These are phyloP conservation scores for Edolisoma coerulescens DNA, from an alignment of 2,113 vertebrate species.

Conservation along the genomic window DNA sequence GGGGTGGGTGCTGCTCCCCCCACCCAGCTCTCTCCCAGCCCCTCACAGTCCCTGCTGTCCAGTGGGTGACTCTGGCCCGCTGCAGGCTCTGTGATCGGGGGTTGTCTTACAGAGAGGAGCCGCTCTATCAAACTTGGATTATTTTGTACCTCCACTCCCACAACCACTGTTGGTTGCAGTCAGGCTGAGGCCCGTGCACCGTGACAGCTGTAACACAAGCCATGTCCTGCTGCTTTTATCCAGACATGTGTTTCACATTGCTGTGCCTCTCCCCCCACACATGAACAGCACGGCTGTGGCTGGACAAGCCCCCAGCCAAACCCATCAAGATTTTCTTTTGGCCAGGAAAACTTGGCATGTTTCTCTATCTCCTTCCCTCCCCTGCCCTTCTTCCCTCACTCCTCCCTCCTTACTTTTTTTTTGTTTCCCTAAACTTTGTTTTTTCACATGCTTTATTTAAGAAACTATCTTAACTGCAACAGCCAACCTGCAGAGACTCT, in stretches of 20 bases:
- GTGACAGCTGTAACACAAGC: slow-evolving; percentile 43
- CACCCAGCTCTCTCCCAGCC: background rate
- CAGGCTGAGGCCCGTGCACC: background rate
- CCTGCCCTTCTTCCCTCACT: background rate
- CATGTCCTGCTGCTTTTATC: background rate
- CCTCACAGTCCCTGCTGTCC: background rate
- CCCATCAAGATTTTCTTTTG: background rate
- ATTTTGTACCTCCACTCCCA: background rate
- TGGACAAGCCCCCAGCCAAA: slow-evolving; percentile 45
- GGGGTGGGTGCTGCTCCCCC: background rate
- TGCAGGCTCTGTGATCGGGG: background rate
- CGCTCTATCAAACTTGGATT: background rate
- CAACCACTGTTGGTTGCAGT: background rate
- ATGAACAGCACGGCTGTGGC: background rate
- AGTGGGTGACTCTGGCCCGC: background rate
- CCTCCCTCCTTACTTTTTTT: background rate
- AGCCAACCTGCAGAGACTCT: background rate
- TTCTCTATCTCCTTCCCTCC: background rate
- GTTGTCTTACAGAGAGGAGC: background rate
- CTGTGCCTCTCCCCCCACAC: background rate
- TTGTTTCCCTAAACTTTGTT: background rate
- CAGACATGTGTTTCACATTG: background rate
- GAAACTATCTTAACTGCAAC: background rate
- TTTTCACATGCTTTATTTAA: background rate
- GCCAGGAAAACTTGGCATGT: background rate